These are phyloP conservation scores for Cephus spinipes DNA, from an alignment of 2,888 invertebrate genomes.

Conservation along the genomic window DNA sequence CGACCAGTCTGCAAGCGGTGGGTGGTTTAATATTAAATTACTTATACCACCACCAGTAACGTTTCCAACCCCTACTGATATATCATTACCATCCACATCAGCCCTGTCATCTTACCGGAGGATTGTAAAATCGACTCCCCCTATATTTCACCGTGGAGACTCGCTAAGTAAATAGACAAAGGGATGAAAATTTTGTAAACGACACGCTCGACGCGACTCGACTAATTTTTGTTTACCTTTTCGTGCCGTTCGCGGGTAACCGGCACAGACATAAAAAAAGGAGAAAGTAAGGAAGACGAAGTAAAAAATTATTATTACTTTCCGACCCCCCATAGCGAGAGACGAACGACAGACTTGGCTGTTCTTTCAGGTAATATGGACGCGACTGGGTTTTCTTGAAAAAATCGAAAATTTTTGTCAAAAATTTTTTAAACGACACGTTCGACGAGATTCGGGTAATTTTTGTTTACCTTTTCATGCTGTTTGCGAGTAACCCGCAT, in stretches of 20 bases:
- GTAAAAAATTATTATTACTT: not conserved
- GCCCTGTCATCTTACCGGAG: not conserved
- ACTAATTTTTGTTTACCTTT: not conserved
- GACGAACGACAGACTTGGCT: too few species aligned
- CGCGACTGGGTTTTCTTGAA: not conserved
- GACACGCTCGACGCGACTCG: too few species aligned
- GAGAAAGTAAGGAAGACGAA: not conserved
- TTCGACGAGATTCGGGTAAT: not conserved
- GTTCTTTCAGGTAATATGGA: not conserved
- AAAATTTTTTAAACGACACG: not conserved
- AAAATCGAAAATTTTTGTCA: not conserved
- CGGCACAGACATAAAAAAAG: not conserved
- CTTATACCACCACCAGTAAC: not conserved
- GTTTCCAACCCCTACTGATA: not conserved
- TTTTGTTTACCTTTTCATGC: not conserved
- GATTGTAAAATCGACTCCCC: not conserved
- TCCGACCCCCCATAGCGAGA: not conserved
- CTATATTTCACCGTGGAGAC: not conserved
- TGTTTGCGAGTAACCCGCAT: not conserved
- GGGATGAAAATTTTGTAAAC: not conserved
- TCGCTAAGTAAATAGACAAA: not conserved
- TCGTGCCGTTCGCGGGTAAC: not conserved
- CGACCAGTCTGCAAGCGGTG: not conserved
- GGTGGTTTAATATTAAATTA: not conserved
- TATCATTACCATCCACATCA: not conserved